Conservation (phyloP, 2,113 vertebrate species). For the Zosterops lateralis region DNA sequence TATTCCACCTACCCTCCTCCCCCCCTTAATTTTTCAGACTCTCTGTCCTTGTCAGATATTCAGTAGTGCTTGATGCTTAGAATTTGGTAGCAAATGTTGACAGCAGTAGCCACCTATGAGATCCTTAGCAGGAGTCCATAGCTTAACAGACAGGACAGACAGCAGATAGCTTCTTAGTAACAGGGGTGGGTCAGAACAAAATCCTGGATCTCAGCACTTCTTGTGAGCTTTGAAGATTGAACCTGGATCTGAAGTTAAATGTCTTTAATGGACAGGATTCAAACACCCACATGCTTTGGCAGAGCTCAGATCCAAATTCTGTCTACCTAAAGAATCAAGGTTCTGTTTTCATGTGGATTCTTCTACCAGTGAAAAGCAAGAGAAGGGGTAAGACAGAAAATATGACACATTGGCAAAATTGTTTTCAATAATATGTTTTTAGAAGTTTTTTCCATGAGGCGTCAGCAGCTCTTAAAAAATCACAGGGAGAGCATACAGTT, state of each 20-base stretch:
- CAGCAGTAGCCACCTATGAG: background rate
- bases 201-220: conserved; percentile 9
- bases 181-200: conserved; percentile 1
- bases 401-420: conserved; percentile 57
- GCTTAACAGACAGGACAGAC: background rate
- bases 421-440: conserved; percentile 59
- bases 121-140: background rate
- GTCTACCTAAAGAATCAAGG: conserved; percentile 50
- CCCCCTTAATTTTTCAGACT: background rate
- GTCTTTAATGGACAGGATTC: conserved; percentile 22
- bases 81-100: background rate
- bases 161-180: background rate
- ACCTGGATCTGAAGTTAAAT: conserved; percentile 26
- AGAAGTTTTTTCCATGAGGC: conserved; percentile 54
- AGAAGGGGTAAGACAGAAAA: conserved; percentile 44
- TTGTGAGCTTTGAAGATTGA: background rate
- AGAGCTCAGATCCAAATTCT: conserved; percentile 13
- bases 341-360: conserved; percentile 39
- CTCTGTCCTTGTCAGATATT: background rate
- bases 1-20: background rate
- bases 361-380: conserved; percentile 7
- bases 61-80: background rate
- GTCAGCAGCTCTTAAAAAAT: conserved; percentile 58
- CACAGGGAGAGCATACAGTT: conserved; percentile 15
- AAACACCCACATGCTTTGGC: conserved; percentile 49